Conservation (phyloP, 2,113 vertebrate genomes). For the Notothenia rossii region DNA sequence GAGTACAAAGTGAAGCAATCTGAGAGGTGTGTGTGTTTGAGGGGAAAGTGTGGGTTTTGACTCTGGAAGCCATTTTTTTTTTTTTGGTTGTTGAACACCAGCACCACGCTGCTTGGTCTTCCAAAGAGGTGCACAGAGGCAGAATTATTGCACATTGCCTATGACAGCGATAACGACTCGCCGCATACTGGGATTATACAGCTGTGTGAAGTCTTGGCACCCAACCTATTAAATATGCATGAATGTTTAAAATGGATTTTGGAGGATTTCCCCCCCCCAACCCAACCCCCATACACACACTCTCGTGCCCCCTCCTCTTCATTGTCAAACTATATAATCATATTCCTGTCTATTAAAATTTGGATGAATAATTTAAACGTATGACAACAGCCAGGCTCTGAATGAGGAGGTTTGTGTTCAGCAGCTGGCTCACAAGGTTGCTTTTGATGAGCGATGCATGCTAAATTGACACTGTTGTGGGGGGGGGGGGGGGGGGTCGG, state of each 20-base stretch:
- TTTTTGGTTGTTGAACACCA: slow-evolving; percentile 39
- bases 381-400: slow-evolving; percentile 67
- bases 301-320: slow-evolving; percentile 32
- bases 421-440: slow-evolving; percentile 68
- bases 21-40: slow-evolving; percentile 10
- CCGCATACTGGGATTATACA: slow-evolving; percentile 72
- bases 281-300: background rate
- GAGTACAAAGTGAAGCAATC: slow-evolving; percentile 46
- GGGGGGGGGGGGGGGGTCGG: background rate
- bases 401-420: slow-evolving; percentile 61
- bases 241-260: slow-evolving; percentile 82
- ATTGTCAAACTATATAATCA: slow-evolving; percentile 79
- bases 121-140: slow-evolving; percentile 57
- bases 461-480: slow-evolving; percentile 69
- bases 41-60: slow-evolving; percentile 45
- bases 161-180: slow-evolving; percentile 71
- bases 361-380: slow-evolving; percentile 77
- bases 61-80: slow-evolving; percentile 48
- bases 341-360: slow-evolving; percentile 80
- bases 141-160: slow-evolving; percentile 69
- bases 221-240: slow-evolving; percentile 78
- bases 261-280: slow-evolving; percentile 33
- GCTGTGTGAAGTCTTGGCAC: slow-evolving; percentile 72
- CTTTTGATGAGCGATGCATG: slow-evolving; percentile 67
- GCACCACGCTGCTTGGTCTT: slow-evolving; percentile 56